Evolutionary conservation across 1,140 invertebrate genomes (phyloP), one percentile per base, ranked within the genome.

Genomic region (Cydia splendana): DNA sequence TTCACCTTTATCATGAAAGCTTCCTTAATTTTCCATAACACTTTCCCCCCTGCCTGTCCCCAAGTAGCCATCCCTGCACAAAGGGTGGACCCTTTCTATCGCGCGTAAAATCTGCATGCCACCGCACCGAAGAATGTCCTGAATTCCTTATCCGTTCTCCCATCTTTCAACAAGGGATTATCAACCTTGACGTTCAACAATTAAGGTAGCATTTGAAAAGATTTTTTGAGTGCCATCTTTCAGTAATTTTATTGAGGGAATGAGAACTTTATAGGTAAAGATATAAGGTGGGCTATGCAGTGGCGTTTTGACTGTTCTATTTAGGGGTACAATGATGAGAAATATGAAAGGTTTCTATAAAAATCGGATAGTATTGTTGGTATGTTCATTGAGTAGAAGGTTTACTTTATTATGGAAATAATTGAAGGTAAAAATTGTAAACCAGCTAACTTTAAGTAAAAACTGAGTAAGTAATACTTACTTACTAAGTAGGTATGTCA

Each of bases 31-130:
- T 48, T 48, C 13, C 45, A 48, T 45, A 62, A 62, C 57, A 62
- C 57, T 62, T 62, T 62, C n/a, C 57, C 10, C 57, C 20, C 20
- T 10, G 20, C 9, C 57, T 10, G 18, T 62, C 0, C 57, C 20
- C 57, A 62, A 62, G 57, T 62, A 62, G 18, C 57, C 57, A 24
- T 62, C 57, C 48, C 57, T 24, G 57, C 20, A 62, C 57, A 62
- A 62, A 62, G 57, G 57, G 18, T 62, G 57, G 57, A 62, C 57
- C 57, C 20, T 62, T 24, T 62, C 57, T 62, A 62, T 62, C 57
- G 57, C 57, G 20, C 57, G 57, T 62, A 62, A 62, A 62, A 62
- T 62, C 57, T 62, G 57, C 57, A 62, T 62, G 57, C 57, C 57
- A 62, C 57, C 57, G 57, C 57, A 62, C 7, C 57, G 7, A 12